Conservation (phyloP, 2,113 vertebrate species). For the Zosterops borbonicus region DNA sequence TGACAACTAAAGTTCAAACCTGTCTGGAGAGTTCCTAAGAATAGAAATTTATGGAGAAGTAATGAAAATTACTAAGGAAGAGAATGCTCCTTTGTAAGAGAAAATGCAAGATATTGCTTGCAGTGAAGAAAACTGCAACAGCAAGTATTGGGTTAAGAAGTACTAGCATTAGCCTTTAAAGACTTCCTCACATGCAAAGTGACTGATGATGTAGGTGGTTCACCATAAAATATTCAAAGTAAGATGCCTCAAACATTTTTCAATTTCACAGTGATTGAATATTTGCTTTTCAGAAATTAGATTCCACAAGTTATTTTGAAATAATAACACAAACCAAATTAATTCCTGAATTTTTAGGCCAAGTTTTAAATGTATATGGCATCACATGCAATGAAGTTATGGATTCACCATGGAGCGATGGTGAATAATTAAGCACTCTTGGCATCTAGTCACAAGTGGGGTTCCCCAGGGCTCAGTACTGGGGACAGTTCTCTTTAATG, state of each 20-base stretch:
- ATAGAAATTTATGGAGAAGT: neutral
- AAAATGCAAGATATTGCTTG: neutral
- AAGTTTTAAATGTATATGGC: neutral
- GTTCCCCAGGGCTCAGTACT: neutral
- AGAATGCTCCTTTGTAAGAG: neutral
- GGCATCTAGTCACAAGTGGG: neutral
- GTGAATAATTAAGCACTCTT: neutral
- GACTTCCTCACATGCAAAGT: neutral
- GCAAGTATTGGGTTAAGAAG: neutral
- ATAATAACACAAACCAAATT: neutral
- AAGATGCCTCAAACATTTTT: neutral
- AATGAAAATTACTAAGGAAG: neutral
- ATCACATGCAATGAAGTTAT: neutral
- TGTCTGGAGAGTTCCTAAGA: neutral
- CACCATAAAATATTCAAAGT: neutral
- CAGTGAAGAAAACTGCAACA: neutral
- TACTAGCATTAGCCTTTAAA: neutral
- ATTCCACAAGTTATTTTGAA: neutral
- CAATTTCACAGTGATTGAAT: neutral
- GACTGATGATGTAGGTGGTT: neutral
- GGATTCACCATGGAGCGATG: neutral
- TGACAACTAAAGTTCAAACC: neutral
- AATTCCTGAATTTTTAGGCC: neutral
- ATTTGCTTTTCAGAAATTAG: neutral
- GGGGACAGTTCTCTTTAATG: neutral